A percentile compares a stretch with the other conserved stretches of the same genome.
Evolutionary conservation across 2,113 vertebrate species (phyloP).

Genomic region (Dermatemys mawii): DNA sequence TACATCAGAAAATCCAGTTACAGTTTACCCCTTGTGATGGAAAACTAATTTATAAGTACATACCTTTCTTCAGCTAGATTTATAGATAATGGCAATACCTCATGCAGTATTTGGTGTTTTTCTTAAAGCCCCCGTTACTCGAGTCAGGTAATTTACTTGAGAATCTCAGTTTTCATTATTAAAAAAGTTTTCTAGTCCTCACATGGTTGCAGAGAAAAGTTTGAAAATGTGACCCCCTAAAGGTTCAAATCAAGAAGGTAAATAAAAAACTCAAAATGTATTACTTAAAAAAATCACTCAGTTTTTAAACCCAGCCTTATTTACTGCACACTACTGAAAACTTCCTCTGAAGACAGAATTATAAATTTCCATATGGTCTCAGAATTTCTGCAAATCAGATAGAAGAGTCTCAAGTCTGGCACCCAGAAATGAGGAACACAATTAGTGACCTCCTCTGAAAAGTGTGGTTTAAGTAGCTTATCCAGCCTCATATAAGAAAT

Average conservation of each 20-base stretch:
- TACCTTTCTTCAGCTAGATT: neutral
- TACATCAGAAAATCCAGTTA: neutral
- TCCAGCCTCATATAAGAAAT: too few species aligned
- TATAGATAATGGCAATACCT: neutral
- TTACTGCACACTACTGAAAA: too few species aligned
- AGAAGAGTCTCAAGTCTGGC: too few species aligned
- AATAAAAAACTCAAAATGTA: neutral
- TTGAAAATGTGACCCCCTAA: neutral
- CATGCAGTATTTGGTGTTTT: neutral
- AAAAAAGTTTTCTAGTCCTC: neutral
- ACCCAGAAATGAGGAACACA: too few species aligned
- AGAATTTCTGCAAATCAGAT: too few species aligned
- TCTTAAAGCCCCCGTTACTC: neutral
- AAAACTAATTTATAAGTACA: conserved; percentile 1
- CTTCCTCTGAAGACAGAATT: too few species aligned
- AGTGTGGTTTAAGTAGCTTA: too few species aligned
- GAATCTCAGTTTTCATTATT: neutral
- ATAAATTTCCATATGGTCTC: too few species aligned
- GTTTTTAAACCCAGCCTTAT: neutral
- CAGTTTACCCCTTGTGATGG: neutral
- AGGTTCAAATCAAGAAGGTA: neutral
- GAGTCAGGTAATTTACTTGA: neutral
- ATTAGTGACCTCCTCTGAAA: too few species aligned
- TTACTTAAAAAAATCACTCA: neutral
- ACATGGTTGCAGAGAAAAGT: neutral